Evolutionary conservation across 1,140 invertebrate species (phyloP), one percentile per base, ranked within the genome.

Genomic region (Drosophila bifasciata): DNA sequence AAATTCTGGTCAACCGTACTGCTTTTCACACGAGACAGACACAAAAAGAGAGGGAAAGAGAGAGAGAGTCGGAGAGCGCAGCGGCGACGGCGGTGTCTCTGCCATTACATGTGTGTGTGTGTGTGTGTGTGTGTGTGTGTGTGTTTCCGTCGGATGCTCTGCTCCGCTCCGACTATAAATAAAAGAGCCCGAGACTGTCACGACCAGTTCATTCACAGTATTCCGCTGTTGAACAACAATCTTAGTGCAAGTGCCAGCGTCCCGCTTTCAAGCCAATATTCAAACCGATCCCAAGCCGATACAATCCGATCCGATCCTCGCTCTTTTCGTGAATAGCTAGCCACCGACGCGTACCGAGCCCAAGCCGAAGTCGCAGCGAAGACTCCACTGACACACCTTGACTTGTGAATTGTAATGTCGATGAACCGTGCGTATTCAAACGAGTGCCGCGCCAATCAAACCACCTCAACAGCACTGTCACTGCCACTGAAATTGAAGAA

Each of bases 201-300:
- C 46, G 44, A 74, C 79, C 76, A 91, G 77, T 90, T 85, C 75
- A 79, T 72, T 83, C 73, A 76, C 85, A 90, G 83, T 90, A 76
- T 81, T 78, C 71, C 70, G 68, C 89, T 90, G 89, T 90, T 81
- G 62, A 89, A 91, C 89, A 88, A 69, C 76, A 79, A 78, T 73
- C 80, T 51, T 44, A 39, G 43, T 52, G 57, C 50, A 50, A 72
- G 78, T 63, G 72, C 46, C 40, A 23, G 36, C 41, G 19, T 16
- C 17, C 41, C 43, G 21, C 23, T 23, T 45, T 7, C 15, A 51
- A 57, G 56, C 59, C 56, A 53, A 44, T 60, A 48, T 19, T 32
- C 23, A 39, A 50, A 13, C 60, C 21, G 19, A 36, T 23, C 55
- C 32, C 23, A n/a, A 21, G 13, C 43, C 25, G 55, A 32, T 45